These are phyloP conservation scores for Carposina sasakii DNA, from an alignment of 1,140 invertebrate genomes.

Conservation along the genomic window DNA sequence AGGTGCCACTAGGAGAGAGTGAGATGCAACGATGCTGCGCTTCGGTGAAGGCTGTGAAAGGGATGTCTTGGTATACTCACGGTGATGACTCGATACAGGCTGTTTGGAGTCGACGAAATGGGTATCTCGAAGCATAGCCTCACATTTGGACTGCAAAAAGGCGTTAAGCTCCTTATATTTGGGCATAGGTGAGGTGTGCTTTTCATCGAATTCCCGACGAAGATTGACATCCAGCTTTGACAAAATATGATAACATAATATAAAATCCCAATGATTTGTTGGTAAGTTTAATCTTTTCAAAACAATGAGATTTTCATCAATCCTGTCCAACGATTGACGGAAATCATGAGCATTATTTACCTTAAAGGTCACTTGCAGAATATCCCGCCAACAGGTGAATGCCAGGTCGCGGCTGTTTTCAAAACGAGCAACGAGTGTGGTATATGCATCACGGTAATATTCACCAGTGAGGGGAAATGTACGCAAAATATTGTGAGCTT, in stretches of 20 bases:
- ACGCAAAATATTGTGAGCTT: slow-evolving; percentile 14
- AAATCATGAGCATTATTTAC: slow-evolving; percentile 15
- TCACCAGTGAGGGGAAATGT: slow-evolving; percentile 16
- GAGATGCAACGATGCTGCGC: too few relatives aligned
- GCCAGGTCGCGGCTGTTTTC: slow-evolving; percentile 24
- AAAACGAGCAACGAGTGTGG: slow-evolving; percentile 14
- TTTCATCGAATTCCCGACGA: slow-evolving; percentile 14
- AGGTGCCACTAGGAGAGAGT: too few relatives aligned
- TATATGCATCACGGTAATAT: slow-evolving; percentile 21
- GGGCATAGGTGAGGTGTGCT: neutral
- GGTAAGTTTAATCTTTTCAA: slow-evolving; percentile 21
- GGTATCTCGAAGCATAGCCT: too few relatives aligned
- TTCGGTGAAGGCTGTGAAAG: too few relatives aligned
- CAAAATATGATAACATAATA: slow-evolving; percentile 20
- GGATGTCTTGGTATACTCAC: too few relatives aligned
- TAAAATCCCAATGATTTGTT: slow-evolving; percentile 19
- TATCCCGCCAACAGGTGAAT: slow-evolving; percentile 30
- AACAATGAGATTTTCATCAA: slow-evolving; percentile 27
- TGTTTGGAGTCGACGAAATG: too few relatives aligned
- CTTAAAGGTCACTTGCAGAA: slow-evolving; percentile 27
- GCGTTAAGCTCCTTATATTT: too few relatives aligned
- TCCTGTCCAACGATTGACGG: slow-evolving; percentile 16
- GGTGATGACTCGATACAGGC: too few relatives aligned
- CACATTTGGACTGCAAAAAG: too few relatives aligned
- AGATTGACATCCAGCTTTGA: slow-evolving; percentile 12